A percentile compares a stretch with the other conserved stretches of the same genome.
Evolutionary conservation across 2,113 vertebrate genomes (phyloP).

Genomic region (Oceanodroma tethys): DNA sequence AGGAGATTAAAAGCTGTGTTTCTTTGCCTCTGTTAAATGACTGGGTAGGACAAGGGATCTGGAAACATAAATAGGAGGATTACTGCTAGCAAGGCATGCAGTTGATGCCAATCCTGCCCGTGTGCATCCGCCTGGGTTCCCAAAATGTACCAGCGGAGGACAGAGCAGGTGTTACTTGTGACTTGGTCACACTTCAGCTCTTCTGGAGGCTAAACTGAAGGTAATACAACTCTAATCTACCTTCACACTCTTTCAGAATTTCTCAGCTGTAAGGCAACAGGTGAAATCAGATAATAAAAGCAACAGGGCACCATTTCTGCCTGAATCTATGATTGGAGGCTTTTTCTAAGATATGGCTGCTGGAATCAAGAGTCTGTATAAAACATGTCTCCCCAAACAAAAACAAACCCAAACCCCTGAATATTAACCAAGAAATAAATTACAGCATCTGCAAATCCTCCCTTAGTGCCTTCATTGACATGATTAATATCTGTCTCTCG

Average conservation of each 20-base stretch:
- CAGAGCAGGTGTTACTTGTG: background rate
- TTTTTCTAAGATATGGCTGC: background rate
- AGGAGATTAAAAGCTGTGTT: background rate
- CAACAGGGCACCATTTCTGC: background rate
- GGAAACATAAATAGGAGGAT: background rate
- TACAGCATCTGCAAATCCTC: background rate
- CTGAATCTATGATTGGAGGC: background rate
- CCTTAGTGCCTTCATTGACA: background rate
- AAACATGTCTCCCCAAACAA: background rate
- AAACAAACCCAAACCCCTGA: background rate
- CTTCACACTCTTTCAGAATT: background rate
- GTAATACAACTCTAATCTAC: background rate
- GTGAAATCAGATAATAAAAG: background rate
- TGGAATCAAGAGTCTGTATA: background rate
- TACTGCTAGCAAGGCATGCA: background rate
- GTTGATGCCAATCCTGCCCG: background rate
- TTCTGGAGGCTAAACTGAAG: background rate
- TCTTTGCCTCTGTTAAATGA: background rate
- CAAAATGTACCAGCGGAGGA: fast-evolving
- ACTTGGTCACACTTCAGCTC: background rate
- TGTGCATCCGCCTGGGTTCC: background rate
- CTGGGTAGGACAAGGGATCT: background rate
- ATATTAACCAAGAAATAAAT: background rate
- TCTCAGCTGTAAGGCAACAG: background rate
- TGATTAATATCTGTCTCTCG: background rate